phyloP scores from a whole-genome alignment of 1,140 invertebrate species.

The Neodiprion lecontei region DNA sequence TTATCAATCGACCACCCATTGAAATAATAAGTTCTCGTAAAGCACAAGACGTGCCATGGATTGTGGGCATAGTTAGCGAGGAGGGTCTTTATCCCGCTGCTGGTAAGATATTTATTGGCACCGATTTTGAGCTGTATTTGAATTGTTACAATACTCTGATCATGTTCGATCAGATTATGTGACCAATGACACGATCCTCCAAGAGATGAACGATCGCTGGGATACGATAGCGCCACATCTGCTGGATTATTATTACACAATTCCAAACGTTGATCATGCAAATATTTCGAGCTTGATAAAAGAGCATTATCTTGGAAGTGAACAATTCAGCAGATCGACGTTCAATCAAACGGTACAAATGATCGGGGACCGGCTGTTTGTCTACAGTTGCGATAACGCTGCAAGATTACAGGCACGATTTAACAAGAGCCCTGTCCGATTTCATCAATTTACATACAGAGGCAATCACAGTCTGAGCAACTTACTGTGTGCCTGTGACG shows the following conservation, averaged over 20 bases:
- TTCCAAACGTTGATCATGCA: conserved; percentile 54
- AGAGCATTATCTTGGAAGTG: conserved; percentile 61
- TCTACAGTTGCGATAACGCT: conserved; percentile 62
- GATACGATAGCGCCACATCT: conserved; percentile 63
- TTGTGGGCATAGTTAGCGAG: conserved; percentile 45
- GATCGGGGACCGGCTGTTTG: conserved; percentile 66
- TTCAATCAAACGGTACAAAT: conserved; percentile 53
- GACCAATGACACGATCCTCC: conserved; percentile 50
- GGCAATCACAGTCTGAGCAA: conserved; percentile 64
- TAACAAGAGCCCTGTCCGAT: conserved; percentile 65
- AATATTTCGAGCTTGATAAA: conserved; percentile 63
- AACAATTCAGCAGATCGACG: conserved; percentile 41
- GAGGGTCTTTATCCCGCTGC: conserved; percentile 56
- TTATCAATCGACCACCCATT: neutral
- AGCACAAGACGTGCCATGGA: conserved; percentile 51
- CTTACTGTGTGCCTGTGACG: conserved; percentile 51
- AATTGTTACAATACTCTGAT: too few relatives aligned
- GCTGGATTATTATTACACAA: conserved; percentile 69
- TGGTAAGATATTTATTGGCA: conserved; percentile 33
- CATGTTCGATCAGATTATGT: conserved; percentile 57
- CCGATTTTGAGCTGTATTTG: too few relatives aligned
- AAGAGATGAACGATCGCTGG: conserved; percentile 66
- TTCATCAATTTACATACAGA: conserved; percentile 66
- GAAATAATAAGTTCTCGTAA: neutral
- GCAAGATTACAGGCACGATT: conserved; percentile 62